Evolutionary conservation across 2,888 invertebrate genomes (phyloP), one percentile per base, ranked within the genome.

Genomic region (Eupeodes latifasciatus): DNA sequence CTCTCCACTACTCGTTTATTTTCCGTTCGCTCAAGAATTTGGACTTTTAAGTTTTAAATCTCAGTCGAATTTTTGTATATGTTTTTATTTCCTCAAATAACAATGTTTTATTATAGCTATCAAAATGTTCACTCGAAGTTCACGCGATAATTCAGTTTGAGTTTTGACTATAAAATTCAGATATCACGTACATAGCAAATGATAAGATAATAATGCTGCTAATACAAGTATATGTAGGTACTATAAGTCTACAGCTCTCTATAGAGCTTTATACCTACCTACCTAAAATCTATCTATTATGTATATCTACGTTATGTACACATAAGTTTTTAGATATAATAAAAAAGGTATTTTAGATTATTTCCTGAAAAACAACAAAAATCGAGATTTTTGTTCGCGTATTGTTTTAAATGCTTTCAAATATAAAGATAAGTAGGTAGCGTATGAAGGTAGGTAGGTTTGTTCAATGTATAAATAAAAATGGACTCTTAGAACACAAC

Each of bases 121-220:
- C 75, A 79, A 16, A 83, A 10, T 36, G 62, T 49, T 75, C 57
- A 74, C 55, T 62, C 53, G 62, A 16, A 53, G 61, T 78, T 78
- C 74, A 66, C 62, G 75, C 83, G 69, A 83, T 82, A 86, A 75
- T 71, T 86, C 67, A 75, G 69, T 51, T 75, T 53, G 57, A 74
- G 74, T 82, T 86, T 76, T 11, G 85, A 82, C 69, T 86, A 86
- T 78, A 82, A 82, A 86, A 69, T 82, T 82, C 34, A 82, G 78
- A 82, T 75, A 86, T 79, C 83, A 75, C 79, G 76, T 72, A 83
- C 64, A 83, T 83, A 76, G 57, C 55, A 69, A 72, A 55, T 83
- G 86, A 86, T 86, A 83, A 86, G 75, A 59, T 69, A 86, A 69
- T 27, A 27, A 27, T 67, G 62, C 61, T 47, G 81, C 78, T 78